Conservation (phyloP, 2,113 vertebrate genomes). For the Siphamia tubifer region DNA sequence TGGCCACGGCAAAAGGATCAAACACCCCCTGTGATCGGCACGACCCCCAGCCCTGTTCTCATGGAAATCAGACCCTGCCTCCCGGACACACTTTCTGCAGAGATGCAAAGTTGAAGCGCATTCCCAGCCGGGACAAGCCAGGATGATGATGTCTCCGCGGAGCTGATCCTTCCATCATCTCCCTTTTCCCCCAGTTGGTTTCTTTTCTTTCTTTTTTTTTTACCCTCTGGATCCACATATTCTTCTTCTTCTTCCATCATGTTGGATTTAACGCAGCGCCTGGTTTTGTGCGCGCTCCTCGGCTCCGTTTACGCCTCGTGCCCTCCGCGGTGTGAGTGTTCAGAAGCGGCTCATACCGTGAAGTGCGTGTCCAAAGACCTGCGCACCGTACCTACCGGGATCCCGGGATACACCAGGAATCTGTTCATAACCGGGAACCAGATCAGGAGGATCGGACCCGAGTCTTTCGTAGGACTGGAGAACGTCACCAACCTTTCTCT, state of each 20-base stretch:
- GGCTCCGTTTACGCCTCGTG: conserved; percentile 59
- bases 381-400: conserved; percentile 66
- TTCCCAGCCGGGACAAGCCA: conserved; percentile 45
- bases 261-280: conserved; percentile 40
- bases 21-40: conserved; percentile 41
- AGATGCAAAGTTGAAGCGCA: conserved; percentile 59
- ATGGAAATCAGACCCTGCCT: conserved; percentile 69
- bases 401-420: conserved; percentile 80
- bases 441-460: conserved; percentile 68
- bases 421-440: conserved; percentile 81
- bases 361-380: conserved; percentile 83
- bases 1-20: conserved; percentile 57
- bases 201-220: neutral
- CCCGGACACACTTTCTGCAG: conserved; percentile 54
- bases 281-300: conserved; percentile 58
- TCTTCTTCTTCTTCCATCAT: conserved; percentile 56
- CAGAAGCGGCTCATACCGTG: conserved; percentile 81
- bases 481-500: conserved; percentile 79
- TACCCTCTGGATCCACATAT: neutral
- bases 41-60: conserved; percentile 61
- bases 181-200: neutral
- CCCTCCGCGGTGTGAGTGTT: conserved; percentile 81
- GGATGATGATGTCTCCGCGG: conserved; percentile 17
- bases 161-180: conserved; percentile 33
- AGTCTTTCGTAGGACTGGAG: conserved; percentile 71